Conservation (phyloP, 2,797 vertebrate species). For the Hyperoplus immaculatus region DNA sequence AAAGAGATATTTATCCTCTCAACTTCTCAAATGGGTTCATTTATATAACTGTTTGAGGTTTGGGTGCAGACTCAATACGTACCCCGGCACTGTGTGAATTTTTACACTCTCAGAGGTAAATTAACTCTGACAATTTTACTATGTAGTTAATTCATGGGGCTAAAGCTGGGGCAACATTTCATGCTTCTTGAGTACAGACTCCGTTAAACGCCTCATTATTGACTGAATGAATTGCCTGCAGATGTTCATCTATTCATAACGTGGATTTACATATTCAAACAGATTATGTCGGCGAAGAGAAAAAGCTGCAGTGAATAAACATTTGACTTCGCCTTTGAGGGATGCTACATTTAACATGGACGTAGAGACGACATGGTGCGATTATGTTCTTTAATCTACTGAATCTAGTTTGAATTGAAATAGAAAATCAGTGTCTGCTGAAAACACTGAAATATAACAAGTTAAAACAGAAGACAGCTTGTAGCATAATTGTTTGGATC, state of each 20-base stretch:
- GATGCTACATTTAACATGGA: conserved; percentile 59
- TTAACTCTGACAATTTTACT: conserved; percentile 54
- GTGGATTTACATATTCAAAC: conserved; percentile 78
- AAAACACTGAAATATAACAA: conserved; percentile 27
- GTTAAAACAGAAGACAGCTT: conserved; percentile 9
- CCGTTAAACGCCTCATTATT: conserved; percentile 77
- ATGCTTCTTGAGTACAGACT: conserved; percentile 72
- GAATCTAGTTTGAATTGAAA: conserved; percentile 49
- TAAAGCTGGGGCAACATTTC: conserved; percentile 70
- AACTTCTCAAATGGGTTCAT: not conserved
- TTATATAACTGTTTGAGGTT: not conserved
- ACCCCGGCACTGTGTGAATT: conserved; percentile 31
- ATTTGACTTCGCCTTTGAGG: conserved; percentile 70
- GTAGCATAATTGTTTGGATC: not conserved
- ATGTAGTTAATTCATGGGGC: conserved; percentile 58
- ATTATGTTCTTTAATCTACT: conserved; percentile 49
- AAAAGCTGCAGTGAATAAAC: conserved; percentile 63
- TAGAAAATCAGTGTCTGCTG: conserved; percentile 14
- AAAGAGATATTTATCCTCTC: not conserved
- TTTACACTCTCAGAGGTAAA: conserved; percentile 61
- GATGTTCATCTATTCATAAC: conserved; percentile 81
- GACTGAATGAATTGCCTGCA: conserved; percentile 77
- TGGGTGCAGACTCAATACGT: conserved; percentile 19
- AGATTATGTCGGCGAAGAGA: conserved; percentile 68
- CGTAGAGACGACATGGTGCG: conserved; percentile 9